These are phyloP conservation scores for Oostethus manadensis DNA, from an alignment of 2,113 vertebrate species.

Conservation along the genomic window DNA sequence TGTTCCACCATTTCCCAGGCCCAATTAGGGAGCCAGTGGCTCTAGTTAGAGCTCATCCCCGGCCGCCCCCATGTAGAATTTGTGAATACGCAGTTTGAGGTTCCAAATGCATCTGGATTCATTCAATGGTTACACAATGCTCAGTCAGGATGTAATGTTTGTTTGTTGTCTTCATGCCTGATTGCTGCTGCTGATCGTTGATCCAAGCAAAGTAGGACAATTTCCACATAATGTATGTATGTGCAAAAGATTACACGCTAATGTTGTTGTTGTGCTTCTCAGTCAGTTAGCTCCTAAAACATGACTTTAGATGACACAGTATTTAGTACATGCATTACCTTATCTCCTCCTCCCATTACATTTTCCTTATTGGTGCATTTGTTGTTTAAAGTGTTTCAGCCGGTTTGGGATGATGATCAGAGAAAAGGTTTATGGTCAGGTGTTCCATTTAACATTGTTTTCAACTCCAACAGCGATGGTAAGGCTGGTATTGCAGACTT, in stretches of 20 bases:
- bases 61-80: slow-evolving; percentile 44
- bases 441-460: slow-evolving; percentile 40
- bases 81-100: slow-evolving; percentile 51
- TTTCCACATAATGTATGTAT: slow-evolving; percentile 30
- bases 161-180: too few species aligned
- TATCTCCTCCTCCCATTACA: neutral
- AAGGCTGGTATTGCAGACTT: slow-evolving; percentile 23
- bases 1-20: slow-evolving; percentile 54
- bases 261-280: too few species aligned
- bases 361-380: neutral
- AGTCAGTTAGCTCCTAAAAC: too few species aligned
- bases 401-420: slow-evolving; percentile 39
- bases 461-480: slow-evolving; percentile 37
- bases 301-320: too few species aligned
- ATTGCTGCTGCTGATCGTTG: too few species aligned
- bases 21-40: slow-evolving; percentile 63
- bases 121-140: slow-evolving; percentile 51
- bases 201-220: too few species aligned
- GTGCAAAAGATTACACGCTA: too few species aligned
- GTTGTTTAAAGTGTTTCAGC: slow-evolving; percentile 11
- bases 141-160: slow-evolving; percentile 64
- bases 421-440: slow-evolving; percentile 36
- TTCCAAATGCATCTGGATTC: slow-evolving; percentile 50
- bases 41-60: slow-evolving; percentile 51
- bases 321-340: slow-evolving; percentile 18